phyloP scores from a whole-genome alignment of 2,888 invertebrate genomes.

The Octodonta nipae region DNA sequence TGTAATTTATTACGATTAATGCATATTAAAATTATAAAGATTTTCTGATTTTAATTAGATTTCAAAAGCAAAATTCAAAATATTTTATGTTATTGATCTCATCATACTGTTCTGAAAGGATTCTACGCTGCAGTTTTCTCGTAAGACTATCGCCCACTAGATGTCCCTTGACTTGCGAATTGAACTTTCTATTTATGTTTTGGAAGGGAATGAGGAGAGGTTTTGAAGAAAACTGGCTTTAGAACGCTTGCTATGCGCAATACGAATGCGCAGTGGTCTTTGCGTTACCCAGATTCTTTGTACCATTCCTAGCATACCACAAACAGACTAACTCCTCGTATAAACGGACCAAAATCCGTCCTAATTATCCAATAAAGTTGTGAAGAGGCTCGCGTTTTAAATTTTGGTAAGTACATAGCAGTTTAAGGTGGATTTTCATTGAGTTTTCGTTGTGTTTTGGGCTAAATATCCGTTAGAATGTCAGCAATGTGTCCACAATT shows the following conservation, averaged over 20 bases:
- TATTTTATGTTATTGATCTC: no score
- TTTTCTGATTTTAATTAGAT: no score
- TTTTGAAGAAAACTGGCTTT: slow-evolving; percentile 37
- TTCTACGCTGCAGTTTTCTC: no score
- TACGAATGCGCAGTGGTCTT: slow-evolving; percentile 66
- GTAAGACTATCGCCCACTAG: neutral
- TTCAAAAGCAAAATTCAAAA: no score
- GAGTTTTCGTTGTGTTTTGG: slow-evolving; percentile 44
- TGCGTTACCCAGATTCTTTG: slow-evolving; percentile 95
- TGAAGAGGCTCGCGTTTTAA: slow-evolving; percentile 49
- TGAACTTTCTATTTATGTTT: neutral
- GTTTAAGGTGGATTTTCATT: slow-evolving; percentile 47
- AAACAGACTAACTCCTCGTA: slow-evolving; percentile 59
- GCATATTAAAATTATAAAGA: no score
- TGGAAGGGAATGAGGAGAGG: slow-evolving; percentile 13
- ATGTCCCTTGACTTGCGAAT: neutral
- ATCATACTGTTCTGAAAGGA: no score
- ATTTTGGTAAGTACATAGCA: slow-evolving; percentile 59
- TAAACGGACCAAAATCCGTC: slow-evolving; percentile 55
- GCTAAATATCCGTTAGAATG: slow-evolving; percentile 55
- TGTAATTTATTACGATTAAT: no score
- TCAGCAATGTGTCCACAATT: slow-evolving; percentile 58
- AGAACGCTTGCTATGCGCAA: slow-evolving; percentile 62
- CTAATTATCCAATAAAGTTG: slow-evolving; percentile 49
- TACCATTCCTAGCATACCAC: slow-evolving; percentile 94